Percentiles rank a stretch among this genome's conserved stretches.
Evolutionary conservation across 2,797 vertebrate genomes (phyloP).

Genomic region (Capromys pilorides): DNA sequence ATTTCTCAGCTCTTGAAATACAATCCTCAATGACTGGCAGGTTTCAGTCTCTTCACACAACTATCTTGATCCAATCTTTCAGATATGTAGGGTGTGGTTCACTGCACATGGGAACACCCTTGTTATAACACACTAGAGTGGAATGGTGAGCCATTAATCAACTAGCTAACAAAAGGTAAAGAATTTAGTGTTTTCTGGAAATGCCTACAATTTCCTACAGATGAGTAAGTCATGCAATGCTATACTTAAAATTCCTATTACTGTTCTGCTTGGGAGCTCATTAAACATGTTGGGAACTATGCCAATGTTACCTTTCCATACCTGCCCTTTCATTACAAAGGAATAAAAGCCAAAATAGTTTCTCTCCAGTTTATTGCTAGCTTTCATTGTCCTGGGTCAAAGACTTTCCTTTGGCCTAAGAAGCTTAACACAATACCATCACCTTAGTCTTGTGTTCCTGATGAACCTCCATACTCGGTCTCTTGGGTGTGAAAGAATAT

Average conservation of each 20-base stretch:
- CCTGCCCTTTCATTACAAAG: slow-evolving; percentile 30
- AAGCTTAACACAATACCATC: background rate
- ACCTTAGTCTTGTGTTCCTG: background rate
- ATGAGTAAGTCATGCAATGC: slow-evolving; percentile 14
- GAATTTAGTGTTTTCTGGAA: background rate
- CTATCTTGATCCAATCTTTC: background rate
- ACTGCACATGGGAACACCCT: background rate
- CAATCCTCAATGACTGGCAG: background rate
- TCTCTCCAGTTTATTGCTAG: slow-evolving; percentile 8
- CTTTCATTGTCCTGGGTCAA: slow-evolving; percentile 54
- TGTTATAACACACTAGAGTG: background rate
- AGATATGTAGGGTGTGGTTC: background rate
- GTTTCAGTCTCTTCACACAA: slow-evolving; percentile 1
- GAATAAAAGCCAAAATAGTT: background rate
- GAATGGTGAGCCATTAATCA: slow-evolving; percentile 10
- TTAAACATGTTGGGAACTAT: background rate
- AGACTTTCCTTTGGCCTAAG: slow-evolving; percentile 57
- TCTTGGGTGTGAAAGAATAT: background rate
- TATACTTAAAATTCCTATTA: slow-evolving; percentile 52
- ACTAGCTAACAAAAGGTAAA: background rate
- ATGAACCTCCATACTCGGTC: background rate
- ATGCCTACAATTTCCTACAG: slow-evolving; percentile 37
- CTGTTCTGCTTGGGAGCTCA: slow-evolving; percentile 51
- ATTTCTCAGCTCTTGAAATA: background rate
- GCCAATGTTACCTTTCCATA: background rate